A percentile compares a stretch with the other conserved stretches of the same genome.
phyloP scores from a whole-genome alignment of 2,113 vertebrate species.

The Apodemus sylvaticus region DNA sequence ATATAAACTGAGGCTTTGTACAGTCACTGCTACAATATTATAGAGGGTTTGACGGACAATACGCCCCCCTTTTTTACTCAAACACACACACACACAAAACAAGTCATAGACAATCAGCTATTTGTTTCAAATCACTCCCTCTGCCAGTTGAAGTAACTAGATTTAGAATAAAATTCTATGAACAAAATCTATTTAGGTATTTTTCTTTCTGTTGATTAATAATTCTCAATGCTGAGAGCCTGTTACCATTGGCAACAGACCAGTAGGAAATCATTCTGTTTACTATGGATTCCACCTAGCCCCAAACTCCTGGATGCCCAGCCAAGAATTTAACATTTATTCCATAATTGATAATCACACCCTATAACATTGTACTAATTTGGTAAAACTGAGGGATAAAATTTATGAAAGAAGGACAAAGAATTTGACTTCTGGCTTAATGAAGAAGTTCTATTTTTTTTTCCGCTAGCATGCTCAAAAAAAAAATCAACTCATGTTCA shows the following conservation, averaged over 20 bases:
- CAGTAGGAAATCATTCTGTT: not conserved
- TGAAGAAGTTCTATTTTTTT: slow-evolving; percentile 44
- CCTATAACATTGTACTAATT: not conserved
- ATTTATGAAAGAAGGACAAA: not conserved
- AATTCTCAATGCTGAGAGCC: not conserved
- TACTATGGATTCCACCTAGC: not conserved
- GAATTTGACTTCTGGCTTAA: not conserved
- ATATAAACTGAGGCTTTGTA: not conserved
- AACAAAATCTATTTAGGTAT: not conserved
- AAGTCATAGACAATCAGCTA: slow-evolving; percentile 21
- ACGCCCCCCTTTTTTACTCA: not conserved
- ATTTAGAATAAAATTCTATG: not conserved
- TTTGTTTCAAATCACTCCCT: slow-evolving; percentile 39
- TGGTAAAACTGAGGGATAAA: slow-evolving; percentile 11
- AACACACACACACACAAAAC: not conserved
- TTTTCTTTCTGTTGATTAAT: not conserved
- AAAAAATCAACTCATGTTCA: not conserved
- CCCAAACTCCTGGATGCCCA: not conserved
- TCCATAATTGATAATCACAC: slow-evolving; percentile 25
- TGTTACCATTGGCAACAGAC: not conserved
- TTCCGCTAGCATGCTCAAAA: not conserved
- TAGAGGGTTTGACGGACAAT: not conserved
- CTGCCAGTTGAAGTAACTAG: slow-evolving; percentile 19
- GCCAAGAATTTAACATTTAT: not conserved
- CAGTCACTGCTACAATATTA: not conserved